phyloP scores from a whole-genome alignment of 2,113 vertebrate genomes.

The Thomomys bottae region DNA sequence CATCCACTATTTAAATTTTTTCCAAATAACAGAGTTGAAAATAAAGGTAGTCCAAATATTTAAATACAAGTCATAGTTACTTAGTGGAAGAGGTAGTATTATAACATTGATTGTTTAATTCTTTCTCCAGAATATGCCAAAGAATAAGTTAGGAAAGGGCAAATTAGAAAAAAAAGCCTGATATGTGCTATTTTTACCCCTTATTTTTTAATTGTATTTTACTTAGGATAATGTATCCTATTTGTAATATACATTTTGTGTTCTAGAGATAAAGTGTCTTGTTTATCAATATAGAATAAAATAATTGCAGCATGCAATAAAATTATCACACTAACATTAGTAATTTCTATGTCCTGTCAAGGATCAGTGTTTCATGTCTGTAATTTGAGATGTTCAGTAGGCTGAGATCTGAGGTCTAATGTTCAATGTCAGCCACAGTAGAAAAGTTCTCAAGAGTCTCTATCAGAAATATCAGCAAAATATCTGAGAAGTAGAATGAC shows the following conservation, averaged over 20 bases:
- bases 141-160: neutral
- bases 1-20: neutral
- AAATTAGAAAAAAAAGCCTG: neutral
- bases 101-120: slow-evolving; percentile 31
- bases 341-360: too few relatives aligned
- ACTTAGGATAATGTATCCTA: neutral
- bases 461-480: too few relatives aligned
- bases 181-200: neutral
- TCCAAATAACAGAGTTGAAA: neutral
- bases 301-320: neutral
- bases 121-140: neutral
- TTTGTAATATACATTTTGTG: neutral
- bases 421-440: too few relatives aligned
- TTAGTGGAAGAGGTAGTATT: neutral
- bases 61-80: slow-evolving; percentile 7
- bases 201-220: neutral
- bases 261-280: neutral
- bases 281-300: neutral
- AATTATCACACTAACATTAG: neutral
- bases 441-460: too few relatives aligned
- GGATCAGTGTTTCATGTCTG: too few relatives aligned
- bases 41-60: neutral
- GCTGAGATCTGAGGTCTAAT: too few relatives aligned
- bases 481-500: too few relatives aligned
- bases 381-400: too few relatives aligned